A percentile compares a stretch with the other conserved stretches of the same genome.
Conservation (phyloP, 2,888 invertebrate species). For the Agriopis marginaria region DNA sequence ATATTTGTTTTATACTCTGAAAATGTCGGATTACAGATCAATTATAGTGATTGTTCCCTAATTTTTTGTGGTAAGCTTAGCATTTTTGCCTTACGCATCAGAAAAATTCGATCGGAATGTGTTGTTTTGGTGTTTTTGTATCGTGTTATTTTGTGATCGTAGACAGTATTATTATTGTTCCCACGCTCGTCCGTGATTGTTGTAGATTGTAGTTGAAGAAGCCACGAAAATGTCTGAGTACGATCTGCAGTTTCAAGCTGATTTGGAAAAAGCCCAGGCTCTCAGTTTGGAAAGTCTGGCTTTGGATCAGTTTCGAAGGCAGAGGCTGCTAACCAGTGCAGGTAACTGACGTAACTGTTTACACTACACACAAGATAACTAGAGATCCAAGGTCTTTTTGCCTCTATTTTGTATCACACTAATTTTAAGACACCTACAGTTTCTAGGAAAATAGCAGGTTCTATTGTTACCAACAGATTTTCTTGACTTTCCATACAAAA, state of each 20-base stretch:
- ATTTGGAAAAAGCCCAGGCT: slow-evolving; percentile 95
- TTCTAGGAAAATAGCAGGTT: not conserved
- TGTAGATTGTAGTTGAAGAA: slow-evolving; percentile 65
- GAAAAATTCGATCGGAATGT: slow-evolving; percentile 37
- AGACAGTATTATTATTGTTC: slow-evolving; percentile 64
- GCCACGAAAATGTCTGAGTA: slow-evolving; percentile 87
- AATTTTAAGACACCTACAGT: not conserved
- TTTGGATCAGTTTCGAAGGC: slow-evolving; percentile 92
- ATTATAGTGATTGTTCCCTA: slow-evolving; percentile 55
- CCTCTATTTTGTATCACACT: slow-evolving; percentile 6
- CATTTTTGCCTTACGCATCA: slow-evolving; percentile 14
- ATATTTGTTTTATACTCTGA: slow-evolving; percentile 56
- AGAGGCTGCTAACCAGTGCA: slow-evolving; percentile 85
- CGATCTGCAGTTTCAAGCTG: slow-evolving; percentile 94
- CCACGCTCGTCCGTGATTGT: slow-evolving; percentile 68
- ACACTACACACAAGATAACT: slow-evolving; percentile 45
- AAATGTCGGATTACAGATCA: slow-evolving; percentile 65
- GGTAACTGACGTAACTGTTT: slow-evolving; percentile 81
- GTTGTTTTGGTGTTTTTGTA: slow-evolving; percentile 58
- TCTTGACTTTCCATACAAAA: too few species aligned
- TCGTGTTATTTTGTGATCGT: slow-evolving; percentile 51
- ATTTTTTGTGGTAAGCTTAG: slow-evolving; percentile 58
- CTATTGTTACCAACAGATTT: not conserved
- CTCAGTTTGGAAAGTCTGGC: slow-evolving; percentile 95
- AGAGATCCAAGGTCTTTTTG: slow-evolving; percentile 26